Percentiles rank a stretch among this genome's conserved stretches.
Evolutionary conservation across 2,797 vertebrate species (phyloP).

Genomic region (Danio jaintianensis): DNA sequence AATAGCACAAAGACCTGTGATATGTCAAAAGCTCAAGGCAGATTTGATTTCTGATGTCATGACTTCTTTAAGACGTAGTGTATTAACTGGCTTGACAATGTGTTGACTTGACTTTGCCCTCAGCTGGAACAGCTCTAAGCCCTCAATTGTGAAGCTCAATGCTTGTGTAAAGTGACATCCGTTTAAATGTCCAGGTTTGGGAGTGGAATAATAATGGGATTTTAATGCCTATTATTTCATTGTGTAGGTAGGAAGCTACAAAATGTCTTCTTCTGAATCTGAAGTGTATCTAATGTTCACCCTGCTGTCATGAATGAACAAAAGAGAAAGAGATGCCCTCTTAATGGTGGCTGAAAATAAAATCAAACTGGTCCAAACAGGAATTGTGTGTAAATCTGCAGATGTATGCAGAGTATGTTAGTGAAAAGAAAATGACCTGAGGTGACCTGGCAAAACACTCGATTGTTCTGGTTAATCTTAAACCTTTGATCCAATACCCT

Average conservation of each 20-base stretch:
- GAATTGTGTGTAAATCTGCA: not conserved
- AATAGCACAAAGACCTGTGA: too few relatives aligned
- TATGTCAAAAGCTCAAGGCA: too few relatives aligned
- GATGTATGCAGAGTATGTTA: not conserved
- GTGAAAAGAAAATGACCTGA: not conserved
- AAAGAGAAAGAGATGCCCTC: not conserved
- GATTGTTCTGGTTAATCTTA: conserved; percentile 20
- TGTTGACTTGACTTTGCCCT: conserved; percentile 17
- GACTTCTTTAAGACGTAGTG: not conserved
- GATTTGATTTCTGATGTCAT: too few relatives aligned
- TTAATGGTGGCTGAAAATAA: not conserved
- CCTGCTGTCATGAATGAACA: not conserved
- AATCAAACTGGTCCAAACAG: not conserved
- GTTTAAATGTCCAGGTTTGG: not conserved
- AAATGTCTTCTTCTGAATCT: not conserved
- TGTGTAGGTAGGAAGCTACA: not conserved
- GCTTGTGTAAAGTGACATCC: not conserved
- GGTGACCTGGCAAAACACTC: conserved; percentile 15
- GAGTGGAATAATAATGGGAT: not conserved
- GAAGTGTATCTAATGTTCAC: not conserved
- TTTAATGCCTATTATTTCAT: not conserved
- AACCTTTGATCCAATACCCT: conserved; percentile 4
- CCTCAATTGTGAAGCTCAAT: not conserved
- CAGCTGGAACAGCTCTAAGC: not conserved
- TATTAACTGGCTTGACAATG: conserved; percentile 2